Evolutionary conservation across 2,888 invertebrate species (phyloP).

Genomic region (Torymus tubicola): DNA sequence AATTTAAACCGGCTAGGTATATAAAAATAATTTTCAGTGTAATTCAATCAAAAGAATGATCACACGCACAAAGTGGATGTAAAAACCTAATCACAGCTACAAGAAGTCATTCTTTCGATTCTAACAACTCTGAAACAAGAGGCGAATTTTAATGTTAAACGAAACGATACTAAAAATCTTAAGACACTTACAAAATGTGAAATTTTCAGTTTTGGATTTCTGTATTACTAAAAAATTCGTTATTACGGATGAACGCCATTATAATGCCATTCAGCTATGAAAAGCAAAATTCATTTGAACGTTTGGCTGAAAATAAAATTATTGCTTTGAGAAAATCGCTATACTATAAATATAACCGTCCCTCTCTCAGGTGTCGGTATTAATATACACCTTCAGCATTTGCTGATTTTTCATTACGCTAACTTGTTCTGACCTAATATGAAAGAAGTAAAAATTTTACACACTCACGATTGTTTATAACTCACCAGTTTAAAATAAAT

Average conservation of each 20-base stretch:
- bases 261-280: slow-evolving; percentile 2
- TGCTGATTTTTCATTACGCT: too few species aligned
- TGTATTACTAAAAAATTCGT: not conserved
- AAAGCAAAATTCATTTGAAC: slow-evolving; percentile 9
- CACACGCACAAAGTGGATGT: not conserved
- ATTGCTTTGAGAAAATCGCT: not conserved
- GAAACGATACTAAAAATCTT: slow-evolving; percentile 4
- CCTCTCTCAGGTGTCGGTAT: too few species aligned
- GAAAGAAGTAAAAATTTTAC: too few species aligned
- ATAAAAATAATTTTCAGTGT: slow-evolving; percentile 1
- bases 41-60: too few species aligned
- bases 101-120: slow-evolving; percentile 26
- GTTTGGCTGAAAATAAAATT: slow-evolving; percentile 24
- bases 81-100: not conserved
- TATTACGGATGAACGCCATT: not conserved
- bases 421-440: too few species aligned
- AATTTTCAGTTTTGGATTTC: slow-evolving; percentile 6
- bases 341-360: too few species aligned
- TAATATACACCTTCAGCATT: too few species aligned
- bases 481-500: too few species aligned
- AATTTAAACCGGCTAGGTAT: not conserved
- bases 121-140: slow-evolving; percentile 22
- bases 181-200: not conserved
- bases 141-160: slow-evolving; percentile 4
- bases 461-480: too few species aligned